phyloP scores from a whole-genome alignment of 2,888 invertebrate genomes.

The Disparrhopalites patrizii region DNA sequence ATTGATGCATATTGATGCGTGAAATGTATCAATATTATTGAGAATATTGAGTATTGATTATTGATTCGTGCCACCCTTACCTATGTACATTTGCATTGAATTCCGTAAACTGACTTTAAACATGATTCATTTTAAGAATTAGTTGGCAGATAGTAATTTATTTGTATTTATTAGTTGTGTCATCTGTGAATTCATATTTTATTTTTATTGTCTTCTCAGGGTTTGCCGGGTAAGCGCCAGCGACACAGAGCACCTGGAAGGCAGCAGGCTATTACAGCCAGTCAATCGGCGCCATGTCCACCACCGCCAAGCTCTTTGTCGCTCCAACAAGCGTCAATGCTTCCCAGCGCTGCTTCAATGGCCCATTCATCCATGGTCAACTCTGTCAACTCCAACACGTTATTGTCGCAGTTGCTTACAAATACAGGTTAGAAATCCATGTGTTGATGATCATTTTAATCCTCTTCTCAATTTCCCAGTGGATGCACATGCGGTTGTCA shows the following conservation, averaged over 20 bases:
- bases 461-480: not conserved
- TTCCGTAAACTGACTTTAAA: too few relatives aligned
- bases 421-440: constrained; percentile 30
- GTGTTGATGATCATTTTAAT: not conserved
- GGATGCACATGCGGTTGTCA: not conserved
- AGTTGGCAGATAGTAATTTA: too few relatives aligned
- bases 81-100: too few relatives aligned
- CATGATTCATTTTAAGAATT: too few relatives aligned
- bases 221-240: constrained; percentile 56
- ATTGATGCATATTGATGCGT: too few relatives aligned
- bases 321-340: constrained; percentile 25
- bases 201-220: constrained; percentile 21
- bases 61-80: too few relatives aligned
- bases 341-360: constrained; percentile 20
- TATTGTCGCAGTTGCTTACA: constrained; percentile 45
- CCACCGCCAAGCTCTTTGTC: constrained; percentile 61
- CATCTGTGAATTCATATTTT: not conserved
- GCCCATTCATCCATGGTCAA: constrained; percentile 30
- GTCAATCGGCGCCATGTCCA: constrained; percentile 49
- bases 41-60: too few relatives aligned
- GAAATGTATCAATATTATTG: too few relatives aligned
- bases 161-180: not conserved
- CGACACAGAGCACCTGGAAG: constrained; percentile 57
- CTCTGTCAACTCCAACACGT: constrained; percentile 37
- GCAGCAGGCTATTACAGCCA: constrained; percentile 21